Conservation (phyloP, 2,113 vertebrate genomes). For the Microcebus lehilahytsara region DNA sequence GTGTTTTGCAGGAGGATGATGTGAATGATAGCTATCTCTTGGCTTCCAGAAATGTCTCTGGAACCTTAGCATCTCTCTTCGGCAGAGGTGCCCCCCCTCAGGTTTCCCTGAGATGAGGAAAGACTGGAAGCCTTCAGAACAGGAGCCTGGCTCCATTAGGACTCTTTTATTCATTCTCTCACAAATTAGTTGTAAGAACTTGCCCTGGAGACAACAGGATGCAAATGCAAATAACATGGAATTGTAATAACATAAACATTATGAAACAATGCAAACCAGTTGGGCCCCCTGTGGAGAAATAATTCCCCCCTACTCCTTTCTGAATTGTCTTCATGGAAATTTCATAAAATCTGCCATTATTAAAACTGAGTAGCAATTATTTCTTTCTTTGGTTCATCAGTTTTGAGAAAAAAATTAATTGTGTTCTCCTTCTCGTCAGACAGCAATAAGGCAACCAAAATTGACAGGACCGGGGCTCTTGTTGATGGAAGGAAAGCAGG, state of each 20-base stretch:
- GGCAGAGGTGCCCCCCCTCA: background rate
- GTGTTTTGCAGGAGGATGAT: background rate
- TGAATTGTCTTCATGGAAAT: constrained; percentile 87
- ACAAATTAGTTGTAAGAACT: constrained; percentile 82
- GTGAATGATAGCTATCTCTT: background rate
- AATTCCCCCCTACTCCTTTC: constrained; percentile 81
- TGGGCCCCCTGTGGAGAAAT: constrained; percentile 84
- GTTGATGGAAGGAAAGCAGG: constrained; percentile 49
- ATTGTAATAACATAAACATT: constrained; percentile 85
- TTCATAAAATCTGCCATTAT: constrained; percentile 85
- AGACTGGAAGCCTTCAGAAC: constrained; percentile 53
- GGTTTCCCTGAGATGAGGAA: background rate
- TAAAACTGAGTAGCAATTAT: constrained; percentile 87
- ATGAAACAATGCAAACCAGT: constrained; percentile 84
- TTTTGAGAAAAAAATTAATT: constrained; percentile 80
- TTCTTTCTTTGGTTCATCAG: constrained; percentile 86
- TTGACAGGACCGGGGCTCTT: constrained; percentile 48
- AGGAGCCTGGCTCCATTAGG: constrained; percentile 58
- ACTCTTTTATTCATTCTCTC: constrained; percentile 76
- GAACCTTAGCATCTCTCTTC: background rate
- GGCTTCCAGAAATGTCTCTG: background rate
- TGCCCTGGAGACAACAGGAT: constrained; percentile 84
- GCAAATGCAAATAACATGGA: constrained; percentile 84
- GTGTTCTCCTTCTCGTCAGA: constrained; percentile 71
- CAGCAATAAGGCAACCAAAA: constrained; percentile 54